Base-by-base conservation (phyloP, 1,140 invertebrate species). In the Orchestia grillus region DNA sequence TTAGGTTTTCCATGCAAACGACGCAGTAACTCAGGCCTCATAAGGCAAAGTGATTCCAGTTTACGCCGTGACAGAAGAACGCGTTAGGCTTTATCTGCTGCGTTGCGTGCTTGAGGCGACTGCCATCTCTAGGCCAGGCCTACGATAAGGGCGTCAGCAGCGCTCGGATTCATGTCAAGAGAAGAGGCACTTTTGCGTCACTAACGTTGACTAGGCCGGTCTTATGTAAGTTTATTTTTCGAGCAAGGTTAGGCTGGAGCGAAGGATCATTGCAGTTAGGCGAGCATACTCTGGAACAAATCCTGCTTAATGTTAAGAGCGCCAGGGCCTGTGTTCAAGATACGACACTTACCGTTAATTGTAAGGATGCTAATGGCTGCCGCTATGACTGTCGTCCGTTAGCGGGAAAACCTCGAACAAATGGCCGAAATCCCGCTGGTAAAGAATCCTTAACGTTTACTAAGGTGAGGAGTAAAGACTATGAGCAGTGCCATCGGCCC, bases 261-360 rank as follows among this genome's bases (percentile, higher is more conserved):
- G 92, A 94, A 94, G 92, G 92, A 94, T 94, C 92, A 94, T 94
- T 94, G 92, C 92, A 94, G 92, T 94, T 94, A 94, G 92, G 92
- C 41, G 44, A 45, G 44, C 92, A 40, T 40, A 19, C 92, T 40
- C 19, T 94, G 92, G 92, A 45, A 94, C 92, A 94, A 94, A 94
- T 94, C 92, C 92, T 94, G 28, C 43, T 94, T 47, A 94, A 94
- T 94, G 92, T 94, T 94, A 45, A 94, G 92, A 47, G 19, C 92
- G n/a, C 15, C 92, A 44, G 43, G 45, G 92, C 92, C 44, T 44
- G 92, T 94, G 92, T 94, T 44, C 44, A 94, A 94, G 92, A 44
- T 94, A 94, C 92, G 92, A 94, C 92, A 94, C 92, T 94, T 94
- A 94, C 36, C 92, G 92, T 94, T 94, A 94, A 94, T 94, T 94